These are phyloP conservation scores for Pelmatolapia mariae DNA, from an alignment of 2,113 vertebrate species.

Conservation along the genomic window DNA sequence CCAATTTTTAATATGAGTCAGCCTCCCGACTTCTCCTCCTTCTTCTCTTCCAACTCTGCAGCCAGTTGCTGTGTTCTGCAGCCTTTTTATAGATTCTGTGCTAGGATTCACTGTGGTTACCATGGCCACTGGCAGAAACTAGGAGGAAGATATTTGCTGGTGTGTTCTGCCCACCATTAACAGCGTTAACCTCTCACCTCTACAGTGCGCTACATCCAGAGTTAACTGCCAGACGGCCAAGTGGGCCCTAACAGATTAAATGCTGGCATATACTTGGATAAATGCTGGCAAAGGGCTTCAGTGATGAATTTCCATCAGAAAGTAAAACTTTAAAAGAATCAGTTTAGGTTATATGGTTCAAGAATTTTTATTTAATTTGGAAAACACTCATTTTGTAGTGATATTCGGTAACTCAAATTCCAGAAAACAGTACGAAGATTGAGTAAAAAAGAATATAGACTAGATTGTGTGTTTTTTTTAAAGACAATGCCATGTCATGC, in stretches of 20 bases:
- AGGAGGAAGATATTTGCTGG: neutral
- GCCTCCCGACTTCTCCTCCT: neutral
- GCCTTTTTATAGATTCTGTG: conserved; percentile 12
- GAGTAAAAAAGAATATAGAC: neutral
- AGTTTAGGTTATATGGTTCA: neutral
- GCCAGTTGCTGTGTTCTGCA: neutral
- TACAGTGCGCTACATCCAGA: neutral
- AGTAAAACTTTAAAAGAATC: neutral
- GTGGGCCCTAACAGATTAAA: neutral
- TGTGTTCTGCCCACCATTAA: neutral
- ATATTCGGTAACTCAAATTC: neutral
- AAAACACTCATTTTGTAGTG: neutral
- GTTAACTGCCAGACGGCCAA: neutral
- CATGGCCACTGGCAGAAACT: conserved; percentile 29
- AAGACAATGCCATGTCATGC: neutral
- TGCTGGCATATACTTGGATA: neutral
- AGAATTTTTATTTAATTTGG: neutral
- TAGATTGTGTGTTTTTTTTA: neutral
- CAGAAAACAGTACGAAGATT: neutral
- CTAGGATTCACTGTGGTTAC: conserved; percentile 4
- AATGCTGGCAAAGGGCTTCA: neutral
- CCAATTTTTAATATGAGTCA: neutral
- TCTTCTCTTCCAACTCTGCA: neutral
- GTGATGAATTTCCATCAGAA: neutral
- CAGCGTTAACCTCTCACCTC: neutral